Evolutionary conservation across 2,797 vertebrate genomes (phyloP).

Genomic region (Capromys pilorides): DNA sequence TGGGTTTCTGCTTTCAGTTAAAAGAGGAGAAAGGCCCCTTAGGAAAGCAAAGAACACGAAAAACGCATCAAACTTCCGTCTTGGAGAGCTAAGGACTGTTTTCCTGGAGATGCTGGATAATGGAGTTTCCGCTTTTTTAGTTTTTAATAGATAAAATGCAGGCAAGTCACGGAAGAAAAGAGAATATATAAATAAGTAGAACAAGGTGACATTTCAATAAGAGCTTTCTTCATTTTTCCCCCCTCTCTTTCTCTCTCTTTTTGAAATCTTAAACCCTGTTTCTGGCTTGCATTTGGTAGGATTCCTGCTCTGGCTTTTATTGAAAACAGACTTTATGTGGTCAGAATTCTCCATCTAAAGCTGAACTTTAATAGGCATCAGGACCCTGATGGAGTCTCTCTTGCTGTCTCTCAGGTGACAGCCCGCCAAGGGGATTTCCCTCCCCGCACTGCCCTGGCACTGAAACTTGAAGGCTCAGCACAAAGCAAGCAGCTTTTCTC

Average conservation of each 20-base stretch:
- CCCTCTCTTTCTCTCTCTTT: constrained; percentile 34
- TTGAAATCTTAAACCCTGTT: constrained; percentile 84
- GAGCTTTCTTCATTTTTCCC: constrained; percentile 65
- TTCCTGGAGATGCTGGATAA: constrained; percentile 71
- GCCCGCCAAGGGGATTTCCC: constrained; percentile 76
- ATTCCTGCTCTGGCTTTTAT: constrained; percentile 85
- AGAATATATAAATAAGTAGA: constrained; percentile 73
- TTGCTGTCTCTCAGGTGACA: constrained; percentile 81
- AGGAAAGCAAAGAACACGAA: constrained; percentile 69
- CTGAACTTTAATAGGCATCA: constrained; percentile 69
- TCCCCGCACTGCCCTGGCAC: constrained; percentile 68
- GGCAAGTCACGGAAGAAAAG: constrained; percentile 42
- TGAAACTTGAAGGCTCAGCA: constrained; percentile 82
- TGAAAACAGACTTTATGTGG: constrained; percentile 85
- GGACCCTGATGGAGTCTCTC: constrained; percentile 70
- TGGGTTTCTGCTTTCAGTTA: constrained; percentile 72
- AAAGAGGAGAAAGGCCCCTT: constrained; percentile 68
- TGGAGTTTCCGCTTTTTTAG: constrained; percentile 28
- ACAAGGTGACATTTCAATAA: constrained; percentile 75
- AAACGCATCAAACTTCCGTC: constrained; percentile 59
- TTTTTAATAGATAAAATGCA: constrained; percentile 76
- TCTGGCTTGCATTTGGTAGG: constrained; percentile 85
- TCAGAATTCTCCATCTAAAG: constrained; percentile 84
- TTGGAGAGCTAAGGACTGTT: constrained; percentile 67
- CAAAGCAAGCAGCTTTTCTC: constrained; percentile 68